These are phyloP conservation scores for Polyploca ridens DNA, from an alignment of 2,888 invertebrate species.

Conservation along the genomic window DNA sequence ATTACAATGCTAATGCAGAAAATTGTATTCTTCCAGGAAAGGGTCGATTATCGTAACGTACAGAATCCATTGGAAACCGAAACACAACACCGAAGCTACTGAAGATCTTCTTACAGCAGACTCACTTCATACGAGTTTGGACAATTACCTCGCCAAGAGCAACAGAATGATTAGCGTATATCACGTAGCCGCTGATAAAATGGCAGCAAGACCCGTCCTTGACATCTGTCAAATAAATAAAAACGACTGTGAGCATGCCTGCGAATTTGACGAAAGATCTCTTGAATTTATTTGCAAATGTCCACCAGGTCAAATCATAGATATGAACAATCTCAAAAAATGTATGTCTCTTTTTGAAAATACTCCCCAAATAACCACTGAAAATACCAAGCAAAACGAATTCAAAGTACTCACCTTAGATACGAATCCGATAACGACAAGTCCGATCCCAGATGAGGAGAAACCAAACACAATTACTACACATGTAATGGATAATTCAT, in stretches of 20 bases:
- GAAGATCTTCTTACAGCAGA: constrained; percentile 80
- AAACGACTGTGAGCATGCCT: constrained; percentile 87
- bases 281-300: constrained; percentile 88
- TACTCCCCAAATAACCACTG: constrained; percentile 31
- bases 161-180: constrained; percentile 82
- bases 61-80: constrained; percentile 87
- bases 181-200: constrained; percentile 77
- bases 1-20: not conserved
- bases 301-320: constrained; percentile 77
- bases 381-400: constrained; percentile 41
- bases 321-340: constrained; percentile 68
- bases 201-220: constrained; percentile 74
- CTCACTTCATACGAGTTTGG: constrained; percentile 74
- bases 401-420: constrained; percentile 48
- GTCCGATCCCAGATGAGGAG: constrained; percentile 51
- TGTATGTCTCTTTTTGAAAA: constrained; percentile 68
- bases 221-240: constrained; percentile 88
- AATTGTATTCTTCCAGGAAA: constrained; percentile 73
- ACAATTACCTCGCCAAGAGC: constrained; percentile 75
- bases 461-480: constrained; percentile 47
- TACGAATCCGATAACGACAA: constrained; percentile 48
- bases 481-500: constrained; percentile 37
- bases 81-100: constrained; percentile 65
- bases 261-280: constrained; percentile 86
- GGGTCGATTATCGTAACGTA: constrained; percentile 88